These are phyloP conservation scores for Myopa tessellatipennis DNA, from an alignment of 2,888 invertebrate genomes.

Conservation along the genomic window DNA sequence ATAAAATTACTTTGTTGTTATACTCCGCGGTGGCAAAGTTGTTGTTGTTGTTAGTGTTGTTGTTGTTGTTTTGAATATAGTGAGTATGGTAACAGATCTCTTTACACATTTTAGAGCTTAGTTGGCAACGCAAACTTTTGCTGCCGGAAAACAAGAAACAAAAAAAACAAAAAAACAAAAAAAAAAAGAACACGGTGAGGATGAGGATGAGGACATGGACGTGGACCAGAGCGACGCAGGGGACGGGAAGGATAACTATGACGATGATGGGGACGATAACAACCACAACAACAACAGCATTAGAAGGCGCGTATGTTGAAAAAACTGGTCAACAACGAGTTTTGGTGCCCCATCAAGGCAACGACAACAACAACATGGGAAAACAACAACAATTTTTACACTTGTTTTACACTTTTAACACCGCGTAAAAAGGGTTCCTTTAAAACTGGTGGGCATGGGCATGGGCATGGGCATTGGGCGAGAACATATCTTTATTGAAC, in stretches of 20 bases:
- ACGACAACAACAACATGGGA: too few species aligned
- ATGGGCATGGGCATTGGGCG: background rate
- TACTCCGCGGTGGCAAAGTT: constrained; percentile 60
- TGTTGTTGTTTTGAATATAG: background rate
- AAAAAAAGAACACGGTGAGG: background rate
- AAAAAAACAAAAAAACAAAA: too few species aligned
- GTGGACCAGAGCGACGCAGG: background rate
- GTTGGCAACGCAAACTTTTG: constrained; percentile 41
- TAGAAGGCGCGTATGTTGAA: background rate
- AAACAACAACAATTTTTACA: too few species aligned
- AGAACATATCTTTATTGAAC: constrained; percentile 7
- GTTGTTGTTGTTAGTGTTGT: background rate
- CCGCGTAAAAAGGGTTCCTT: too few species aligned
- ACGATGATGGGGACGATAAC: background rate
- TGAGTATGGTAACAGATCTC: constrained; percentile 49
- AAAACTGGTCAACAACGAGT: background rate
- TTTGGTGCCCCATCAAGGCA: background rate
- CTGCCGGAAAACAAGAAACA: too few species aligned
- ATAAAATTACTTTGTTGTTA: constrained; percentile 58
- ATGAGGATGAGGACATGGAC: background rate
- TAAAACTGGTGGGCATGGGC: background rate
- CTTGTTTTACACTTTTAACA: too few species aligned
- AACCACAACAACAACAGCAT: background rate
- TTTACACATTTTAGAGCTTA: constrained; percentile 57
- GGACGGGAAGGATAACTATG: background rate